Base-by-base conservation (phyloP, 2,113 vertebrate genomes). In the Lontra canadensis region DNA sequence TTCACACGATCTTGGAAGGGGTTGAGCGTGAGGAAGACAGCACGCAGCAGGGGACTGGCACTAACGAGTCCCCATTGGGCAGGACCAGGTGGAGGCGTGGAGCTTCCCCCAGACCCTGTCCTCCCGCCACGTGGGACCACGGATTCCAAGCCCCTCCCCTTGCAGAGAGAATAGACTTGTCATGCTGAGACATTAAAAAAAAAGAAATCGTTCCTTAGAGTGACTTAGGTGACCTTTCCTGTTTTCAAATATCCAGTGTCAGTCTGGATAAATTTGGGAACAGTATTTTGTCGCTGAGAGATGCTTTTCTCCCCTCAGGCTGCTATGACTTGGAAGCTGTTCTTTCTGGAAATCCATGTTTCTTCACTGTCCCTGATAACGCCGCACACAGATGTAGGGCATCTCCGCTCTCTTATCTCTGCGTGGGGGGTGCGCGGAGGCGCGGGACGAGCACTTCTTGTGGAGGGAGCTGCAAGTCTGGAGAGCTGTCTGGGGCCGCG, bases 21-120 rank as follows among this genome's bases (percentile, higher is more conserved):
- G 34, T 1, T 21, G n/a, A 2, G 57, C 1, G 4, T 2, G 52
- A 23, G 11, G 2, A 25, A 36, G 79, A 8, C 3, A 8, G 7
- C n/a, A 9, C 4, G 23, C 1, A 23, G 13, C 80, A 1, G 55
- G 57, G 25, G 25, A 11, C 81, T 0, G 55, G 15, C 0, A 15
- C 78, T 34, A 7, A 13, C 2, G 8, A n/a, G 34, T 20, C 34
- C 18, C 67, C 65, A 34, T 34, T 7, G 63, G 31, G 65, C 34
- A 69, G 73, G 73, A 26, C 73, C 14, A 29, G 25, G 4, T 0
- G 42, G 73, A 26, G 73, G 25, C 7, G 1, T 26, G 14, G 13
- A 17, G 73, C 13, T 42, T 39, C 3, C 23, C 23, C 71, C 42
- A 39, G 36, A 74, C 71, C 71, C 71, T 0, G 23, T 42, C 23